A percentile compares a stretch with the other conserved stretches of the same genome.
phyloP scores from a whole-genome alignment of 2,888 invertebrate genomes.

The Endotricha flammealis region DNA sequence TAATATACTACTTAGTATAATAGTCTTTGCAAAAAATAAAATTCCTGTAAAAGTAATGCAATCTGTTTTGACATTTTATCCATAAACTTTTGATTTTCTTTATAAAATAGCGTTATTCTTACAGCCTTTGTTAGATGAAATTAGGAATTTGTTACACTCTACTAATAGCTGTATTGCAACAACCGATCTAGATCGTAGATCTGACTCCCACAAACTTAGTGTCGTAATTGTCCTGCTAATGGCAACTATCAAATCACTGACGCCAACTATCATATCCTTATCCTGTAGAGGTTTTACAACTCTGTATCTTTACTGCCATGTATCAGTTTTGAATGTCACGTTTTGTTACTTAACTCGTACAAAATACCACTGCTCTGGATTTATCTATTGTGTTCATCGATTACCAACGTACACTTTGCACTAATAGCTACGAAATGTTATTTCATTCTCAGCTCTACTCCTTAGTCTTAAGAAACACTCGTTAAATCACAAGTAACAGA shows the following conservation, averaged over 20 bases:
- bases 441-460: slow-evolving; percentile 36
- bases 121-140: slow-evolving; percentile 7
- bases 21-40: too few relatives aligned
- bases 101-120: too few relatives aligned
- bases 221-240: slow-evolving; percentile 37
- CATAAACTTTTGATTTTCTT: too few relatives aligned
- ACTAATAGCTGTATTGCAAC: slow-evolving; percentile 31
- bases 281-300: slow-evolving; percentile 18
- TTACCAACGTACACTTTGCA: slow-evolving; percentile 19
- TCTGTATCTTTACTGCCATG: slow-evolving; percentile 17
- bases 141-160: slow-evolving; percentile 13
- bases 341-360: slow-evolving; percentile 23
- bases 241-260: slow-evolving; percentile 37
- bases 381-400: slow-evolving; percentile 45
- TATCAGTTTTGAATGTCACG: slow-evolving; percentile 16
- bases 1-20: too few relatives aligned
- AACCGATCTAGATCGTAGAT: slow-evolving; percentile 35
- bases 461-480: slow-evolving; percentile 20
- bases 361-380: slow-evolving; percentile 42
- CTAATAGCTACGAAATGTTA: slow-evolving; percentile 11
- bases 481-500: slow-evolving; percentile 8
- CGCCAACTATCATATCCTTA: slow-evolving; percentile 42
- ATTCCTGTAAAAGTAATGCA: too few relatives aligned
- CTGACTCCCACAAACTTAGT: slow-evolving; percentile 39
- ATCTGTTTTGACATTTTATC: too few relatives aligned